A percentile compares a stretch with the other conserved stretches of the same genome.
These are phyloP conservation scores for Avahi laniger DNA, from an alignment of 2,797 vertebrate genomes.

Conservation along the genomic window DNA sequence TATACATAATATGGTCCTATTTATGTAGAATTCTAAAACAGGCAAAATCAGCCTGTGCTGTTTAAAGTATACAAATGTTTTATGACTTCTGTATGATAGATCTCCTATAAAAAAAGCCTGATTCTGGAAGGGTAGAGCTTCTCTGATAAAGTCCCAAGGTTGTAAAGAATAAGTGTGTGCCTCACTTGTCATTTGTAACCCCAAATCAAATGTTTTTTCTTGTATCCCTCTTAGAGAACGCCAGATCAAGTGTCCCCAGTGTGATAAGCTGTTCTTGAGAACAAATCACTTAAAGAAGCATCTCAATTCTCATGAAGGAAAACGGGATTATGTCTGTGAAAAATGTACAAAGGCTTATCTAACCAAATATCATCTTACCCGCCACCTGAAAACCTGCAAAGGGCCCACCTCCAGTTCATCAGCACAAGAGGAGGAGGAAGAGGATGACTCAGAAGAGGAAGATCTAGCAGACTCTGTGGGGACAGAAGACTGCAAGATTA, in stretches of 20 bases:
- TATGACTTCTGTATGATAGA: not conserved
- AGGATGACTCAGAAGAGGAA: conserved; percentile 87
- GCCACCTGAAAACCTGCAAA: conserved; percentile 99
- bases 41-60: not conserved
- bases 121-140: not conserved
- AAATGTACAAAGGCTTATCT: conserved; percentile 98
- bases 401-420: conserved; percentile 89
- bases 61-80: not conserved
- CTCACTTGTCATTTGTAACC: not conserved
- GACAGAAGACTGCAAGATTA: conserved; percentile 82
- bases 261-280: conserved; percentile 96
- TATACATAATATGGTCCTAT: not conserved
- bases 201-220: not conserved
- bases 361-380: conserved; percentile 98
- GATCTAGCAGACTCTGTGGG: conserved; percentile 82
- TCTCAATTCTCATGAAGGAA: conserved; percentile 97
- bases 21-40: not conserved
- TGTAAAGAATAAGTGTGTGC: not conserved
- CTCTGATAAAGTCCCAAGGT: not conserved
- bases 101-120: not conserved
- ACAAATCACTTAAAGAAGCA: conserved; percentile 98
- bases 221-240: conserved; percentile 88
- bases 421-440: conserved; percentile 87
- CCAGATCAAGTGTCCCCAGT: conserved; percentile 96
- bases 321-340: conserved; percentile 97